phyloP scores from a whole-genome alignment of 2,888 invertebrate genomes.

The Volucella inanis region DNA sequence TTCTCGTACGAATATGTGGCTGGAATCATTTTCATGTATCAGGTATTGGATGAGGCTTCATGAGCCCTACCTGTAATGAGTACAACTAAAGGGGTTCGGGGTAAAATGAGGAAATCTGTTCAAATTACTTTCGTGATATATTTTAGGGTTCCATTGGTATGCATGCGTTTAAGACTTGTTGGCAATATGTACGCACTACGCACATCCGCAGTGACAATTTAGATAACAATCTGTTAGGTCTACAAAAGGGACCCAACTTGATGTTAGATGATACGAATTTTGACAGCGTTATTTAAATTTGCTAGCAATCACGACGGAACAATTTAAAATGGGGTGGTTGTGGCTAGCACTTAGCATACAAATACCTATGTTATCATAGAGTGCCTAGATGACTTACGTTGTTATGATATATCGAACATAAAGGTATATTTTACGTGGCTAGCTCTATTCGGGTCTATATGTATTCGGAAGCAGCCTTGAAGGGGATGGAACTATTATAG shows the following conservation, averaged over 20 bases:
- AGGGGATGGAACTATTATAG: too few relatives aligned
- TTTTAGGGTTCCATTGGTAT: slow-evolving; percentile 4
- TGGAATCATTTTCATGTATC: slow-evolving; percentile 37
- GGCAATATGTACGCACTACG: not conserved
- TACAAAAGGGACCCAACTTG: slow-evolving; percentile 33
- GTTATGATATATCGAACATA: too few relatives aligned
- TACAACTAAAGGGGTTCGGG: not conserved
- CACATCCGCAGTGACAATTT: slow-evolving; percentile 16
- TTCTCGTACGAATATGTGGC: slow-evolving; percentile 20
- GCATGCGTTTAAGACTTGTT: slow-evolving; percentile 7
- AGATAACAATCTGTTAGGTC: slow-evolving; percentile 43
- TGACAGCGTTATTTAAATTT: slow-evolving; percentile 5
- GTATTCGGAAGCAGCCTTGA: too few relatives aligned
- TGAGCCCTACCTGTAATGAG: slow-evolving; percentile 18
- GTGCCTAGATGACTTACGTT: too few relatives aligned
- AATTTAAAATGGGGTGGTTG: too few relatives aligned
- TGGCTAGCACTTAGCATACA: too few relatives aligned
- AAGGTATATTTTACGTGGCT: too few relatives aligned
- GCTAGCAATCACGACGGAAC: not conserved
- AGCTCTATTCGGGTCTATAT: too few relatives aligned
- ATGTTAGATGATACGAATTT: slow-evolving; percentile 7
- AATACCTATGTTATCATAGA: too few relatives aligned
- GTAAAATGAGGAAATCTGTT: slow-evolving; percentile 19
- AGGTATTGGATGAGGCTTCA: slow-evolving; percentile 17
- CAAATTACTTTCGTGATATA: slow-evolving; percentile 30